phyloP scores from a whole-genome alignment of 2,797 vertebrate species.

The Oryzias sinensis region DNA sequence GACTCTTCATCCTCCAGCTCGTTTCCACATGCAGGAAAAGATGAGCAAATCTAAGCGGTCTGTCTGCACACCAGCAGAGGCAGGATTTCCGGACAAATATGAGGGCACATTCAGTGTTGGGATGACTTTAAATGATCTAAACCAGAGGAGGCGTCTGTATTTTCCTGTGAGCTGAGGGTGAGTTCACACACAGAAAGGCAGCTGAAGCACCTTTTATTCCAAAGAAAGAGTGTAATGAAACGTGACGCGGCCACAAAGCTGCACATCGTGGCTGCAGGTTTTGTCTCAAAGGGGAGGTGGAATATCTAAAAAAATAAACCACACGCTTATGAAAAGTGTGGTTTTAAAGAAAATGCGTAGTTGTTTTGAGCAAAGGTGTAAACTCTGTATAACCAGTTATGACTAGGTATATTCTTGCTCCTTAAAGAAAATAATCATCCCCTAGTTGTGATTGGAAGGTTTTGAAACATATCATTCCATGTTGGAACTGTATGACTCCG shows the following conservation, averaged over 20 bases:
- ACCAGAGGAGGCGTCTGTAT: constrained; percentile 32
- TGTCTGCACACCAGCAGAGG: constrained; percentile 22
- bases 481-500: too few relatives aligned
- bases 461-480: too few relatives aligned
- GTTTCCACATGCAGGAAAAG: constrained; percentile 42
- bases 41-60: constrained; percentile 32
- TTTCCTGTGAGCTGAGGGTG: constrained; percentile 38
- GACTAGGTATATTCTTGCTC: too few relatives aligned
- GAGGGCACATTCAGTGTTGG: constrained; percentile 22
- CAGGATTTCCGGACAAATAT: constrained; percentile 53
- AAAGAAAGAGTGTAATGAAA: constrained; percentile 39
- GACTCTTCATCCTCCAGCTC: constrained; percentile 25
- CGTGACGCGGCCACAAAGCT: constrained; percentile 36
- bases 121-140: constrained; percentile 24
- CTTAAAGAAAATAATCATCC: background rate
- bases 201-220: constrained; percentile 46
- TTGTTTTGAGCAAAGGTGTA: background rate
- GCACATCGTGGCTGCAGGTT: constrained; percentile 25
- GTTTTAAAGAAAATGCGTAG: background rate
- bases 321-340: constrained; percentile 1
- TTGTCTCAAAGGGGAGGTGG: constrained; percentile 43
- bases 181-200: constrained; percentile 26
- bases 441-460: too few relatives aligned
- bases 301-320: constrained; percentile 15
- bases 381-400: too few relatives aligned